Base-by-base conservation (phyloP, 2,113 vertebrate genomes). In the Lonchura striata region DNA sequence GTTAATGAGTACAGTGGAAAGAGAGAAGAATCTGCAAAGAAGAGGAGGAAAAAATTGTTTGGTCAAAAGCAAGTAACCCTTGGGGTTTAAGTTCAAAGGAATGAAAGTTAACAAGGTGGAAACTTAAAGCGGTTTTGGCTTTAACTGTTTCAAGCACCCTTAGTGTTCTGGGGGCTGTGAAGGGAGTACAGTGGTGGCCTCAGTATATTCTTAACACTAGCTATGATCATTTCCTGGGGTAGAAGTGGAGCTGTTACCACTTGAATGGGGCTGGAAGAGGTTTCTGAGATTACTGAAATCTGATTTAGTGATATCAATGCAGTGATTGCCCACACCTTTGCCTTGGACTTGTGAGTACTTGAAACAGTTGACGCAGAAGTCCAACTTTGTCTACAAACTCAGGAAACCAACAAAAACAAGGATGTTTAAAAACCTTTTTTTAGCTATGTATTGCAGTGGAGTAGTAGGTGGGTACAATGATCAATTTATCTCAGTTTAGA, bases 31-130 rank as follows among this genome's bases (percentile, higher is more conserved):
- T 94, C 74, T 9, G 39, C 47, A 74, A 56, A 78, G 69, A 92
- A 74, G 35, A 33, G 44, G 54, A 74, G 35, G 33, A 52, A 74
- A 89, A 95, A 66, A 83, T 56, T 91, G 47, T 92, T 93, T 95
- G 92, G 95, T 94, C 89, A 92, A 94, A 95, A 90, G 66, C 47
- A 91, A 57, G 19, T 3, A 95, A 84, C 92, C 91, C 84, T 92
- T 95, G 84, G 85, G 86, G 72, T 90, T 92, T 70, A 53, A 57
- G 78, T 96, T 97, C 94, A 94, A 95, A 97, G 84, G 69, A 77
- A 61, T 78, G 61, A 66, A 90, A 94, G 86, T 79, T 95, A 96
- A 90, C 84, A 96, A 83, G 66, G 82, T 94, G 61, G 64, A 95
- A 95, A 72, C 82, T 83, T 92, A 53, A 84, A 72, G 41, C 75